These are phyloP conservation scores for Sphaerophoria taeniata DNA, from an alignment of 2,888 invertebrate genomes.

Conservation along the genomic window DNA sequence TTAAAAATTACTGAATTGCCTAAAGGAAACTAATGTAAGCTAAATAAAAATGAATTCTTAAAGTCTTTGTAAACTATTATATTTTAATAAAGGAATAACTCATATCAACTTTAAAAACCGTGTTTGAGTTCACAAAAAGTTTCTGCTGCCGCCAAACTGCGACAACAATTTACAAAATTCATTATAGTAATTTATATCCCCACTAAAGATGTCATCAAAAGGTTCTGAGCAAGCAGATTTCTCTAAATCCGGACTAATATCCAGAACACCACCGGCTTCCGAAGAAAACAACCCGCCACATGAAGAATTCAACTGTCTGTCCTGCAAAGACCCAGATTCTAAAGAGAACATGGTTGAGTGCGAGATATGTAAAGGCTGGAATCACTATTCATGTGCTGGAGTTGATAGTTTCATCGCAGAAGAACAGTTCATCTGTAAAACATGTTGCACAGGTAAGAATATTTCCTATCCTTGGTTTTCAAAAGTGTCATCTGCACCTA, in stretches of 20 bases:
- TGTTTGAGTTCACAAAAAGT: constrained; percentile 8
- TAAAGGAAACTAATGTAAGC: constrained; percentile 1
- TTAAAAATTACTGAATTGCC: no score
- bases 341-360: constrained; percentile 12
- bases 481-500: constrained; percentile 8
- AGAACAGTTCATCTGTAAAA: constrained; percentile 13
- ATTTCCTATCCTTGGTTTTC: constrained; percentile 9
- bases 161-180: constrained; percentile 23
- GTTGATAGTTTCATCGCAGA: constrained; percentile 15
- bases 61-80: background rate
- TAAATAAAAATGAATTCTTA: background rate
- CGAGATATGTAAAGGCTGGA: constrained; percentile 8
- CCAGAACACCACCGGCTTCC: constrained; percentile 5
- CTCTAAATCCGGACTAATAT: constrained; percentile 5
- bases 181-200: constrained; percentile 1
- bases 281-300: background rate
- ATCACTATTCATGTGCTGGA: constrained; percentile 14
- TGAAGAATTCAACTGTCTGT: constrained; percentile 5
- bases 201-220: constrained; percentile 2
- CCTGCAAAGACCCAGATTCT: constrained; percentile 9
- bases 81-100: constrained; percentile 2
- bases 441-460: constrained; percentile 21
- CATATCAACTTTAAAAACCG: background rate
- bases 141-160: constrained; percentile 15
- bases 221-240: background rate